These are phyloP conservation scores for Orthonychiurus folsomi DNA, from an alignment of 2,888 invertebrate genomes.

Conservation along the genomic window DNA sequence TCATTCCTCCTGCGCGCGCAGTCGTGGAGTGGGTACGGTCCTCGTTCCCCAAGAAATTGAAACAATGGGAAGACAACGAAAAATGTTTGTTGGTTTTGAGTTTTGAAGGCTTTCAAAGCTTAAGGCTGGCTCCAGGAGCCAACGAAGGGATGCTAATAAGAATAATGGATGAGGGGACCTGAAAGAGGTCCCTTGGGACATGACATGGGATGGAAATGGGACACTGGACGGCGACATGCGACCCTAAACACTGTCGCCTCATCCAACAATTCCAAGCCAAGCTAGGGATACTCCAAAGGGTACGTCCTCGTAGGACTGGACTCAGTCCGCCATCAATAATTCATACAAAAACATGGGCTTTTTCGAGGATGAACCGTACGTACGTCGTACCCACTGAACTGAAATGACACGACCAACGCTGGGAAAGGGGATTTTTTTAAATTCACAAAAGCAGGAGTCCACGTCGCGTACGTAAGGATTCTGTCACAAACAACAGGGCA, in stretches of 20 bases:
- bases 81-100: constrained; percentile 11
- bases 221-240: constrained; percentile 26
- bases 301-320: constrained; percentile 6
- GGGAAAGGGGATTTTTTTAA: constrained; percentile 19
- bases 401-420: constrained; percentile 13
- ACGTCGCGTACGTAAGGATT: no score
- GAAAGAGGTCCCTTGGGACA: constrained; percentile 2
- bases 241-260: constrained; percentile 31
- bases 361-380: not conserved
- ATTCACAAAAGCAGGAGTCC: no score
- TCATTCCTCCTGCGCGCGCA: no score
- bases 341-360: constrained; percentile 5
- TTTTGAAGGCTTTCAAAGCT: not conserved
- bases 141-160: constrained; percentile 2
- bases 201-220: constrained; percentile 15
- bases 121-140: no score
- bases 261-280: constrained; percentile 13
- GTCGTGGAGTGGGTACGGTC: no score
- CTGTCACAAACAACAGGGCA: no score
- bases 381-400: not conserved
- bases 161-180: constrained; percentile 6
- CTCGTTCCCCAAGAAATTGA: no score
- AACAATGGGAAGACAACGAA: constrained; percentile 10
- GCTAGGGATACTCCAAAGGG: not conserved
- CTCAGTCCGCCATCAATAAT: not conserved